A percentile compares a stretch with the other conserved stretches of the same genome.
These are phyloP conservation scores for Petromus typicus DNA, from an alignment of 2,113 vertebrate genomes.

Conservation along the genomic window DNA sequence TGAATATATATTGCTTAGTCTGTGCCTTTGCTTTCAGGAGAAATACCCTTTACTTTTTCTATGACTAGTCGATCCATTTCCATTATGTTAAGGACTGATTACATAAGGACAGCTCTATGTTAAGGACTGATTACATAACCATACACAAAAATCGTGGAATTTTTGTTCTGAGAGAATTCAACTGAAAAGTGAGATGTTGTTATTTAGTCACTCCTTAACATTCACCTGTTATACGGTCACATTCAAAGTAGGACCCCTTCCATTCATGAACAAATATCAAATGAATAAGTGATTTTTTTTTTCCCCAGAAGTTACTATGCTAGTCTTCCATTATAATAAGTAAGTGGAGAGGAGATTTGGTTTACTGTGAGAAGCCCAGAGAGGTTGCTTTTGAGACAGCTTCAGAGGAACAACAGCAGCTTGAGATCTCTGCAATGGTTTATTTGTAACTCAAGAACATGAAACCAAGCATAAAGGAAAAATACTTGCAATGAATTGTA, in stretches of 20 bases:
- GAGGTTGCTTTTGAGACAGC: background rate
- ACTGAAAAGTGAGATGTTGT: background rate
- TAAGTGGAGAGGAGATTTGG: background rate
- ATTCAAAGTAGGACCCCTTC: background rate
- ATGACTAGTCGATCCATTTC: background rate
- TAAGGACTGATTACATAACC: background rate
- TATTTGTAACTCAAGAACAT: background rate
- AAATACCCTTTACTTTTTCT: background rate
- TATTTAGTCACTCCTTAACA: background rate
- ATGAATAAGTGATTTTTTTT: background rate
- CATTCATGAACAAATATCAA: background rate
- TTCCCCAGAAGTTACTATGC: background rate
- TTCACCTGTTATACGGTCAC: background rate
- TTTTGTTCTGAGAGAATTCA: background rate
- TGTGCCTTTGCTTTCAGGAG: constrained; percentile 9
- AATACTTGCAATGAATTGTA: background rate
- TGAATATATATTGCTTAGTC: background rate
- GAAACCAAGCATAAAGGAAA: background rate
- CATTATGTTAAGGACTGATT: background rate
- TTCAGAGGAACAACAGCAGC: background rate
- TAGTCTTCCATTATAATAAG: background rate
- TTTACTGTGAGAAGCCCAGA: background rate
- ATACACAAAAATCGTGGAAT: background rate
- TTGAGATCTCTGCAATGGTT: background rate
- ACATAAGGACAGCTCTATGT: background rate